Percentiles rank a stretch among this genome's conserved stretches.
Evolutionary conservation across 2,797 vertebrate genomes (phyloP).

Genomic region (Cetoscarus ocellatus): DNA sequence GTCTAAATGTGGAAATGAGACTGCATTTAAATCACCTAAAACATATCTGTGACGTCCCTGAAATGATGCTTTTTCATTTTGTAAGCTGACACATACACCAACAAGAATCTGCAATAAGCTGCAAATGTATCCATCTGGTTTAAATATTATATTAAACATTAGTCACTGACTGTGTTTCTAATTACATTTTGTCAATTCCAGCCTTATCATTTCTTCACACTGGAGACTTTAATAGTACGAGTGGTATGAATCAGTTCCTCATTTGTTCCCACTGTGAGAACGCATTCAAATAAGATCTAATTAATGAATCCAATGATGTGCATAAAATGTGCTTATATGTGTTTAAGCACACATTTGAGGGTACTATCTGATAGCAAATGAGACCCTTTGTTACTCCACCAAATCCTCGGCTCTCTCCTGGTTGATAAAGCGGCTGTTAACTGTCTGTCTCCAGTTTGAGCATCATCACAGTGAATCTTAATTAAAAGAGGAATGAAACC

Average conservation of each 20-base stretch:
- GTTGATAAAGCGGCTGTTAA: conserved; percentile 40
- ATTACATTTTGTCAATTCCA: conserved; percentile 18
- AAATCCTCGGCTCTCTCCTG: conserved; percentile 26
- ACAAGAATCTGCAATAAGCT: conserved; percentile 6
- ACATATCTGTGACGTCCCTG: neutral
- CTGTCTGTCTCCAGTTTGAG: conserved; percentile 39
- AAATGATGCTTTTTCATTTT: conserved; percentile 1
- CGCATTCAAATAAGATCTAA: conserved; percentile 14
- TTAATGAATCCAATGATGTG: conserved; percentile 22
- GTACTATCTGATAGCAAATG: conserved; percentile 10
- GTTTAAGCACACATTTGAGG: conserved; percentile 9
- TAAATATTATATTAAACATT: conserved; percentile 1
- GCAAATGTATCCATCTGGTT: conserved; percentile 1
- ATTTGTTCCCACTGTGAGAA: conserved; percentile 17
- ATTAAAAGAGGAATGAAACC: conserved; percentile 63
- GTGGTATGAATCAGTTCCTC: neutral
- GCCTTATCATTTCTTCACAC: neutral
- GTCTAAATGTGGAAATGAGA: too few species aligned
- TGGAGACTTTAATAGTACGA: neutral
- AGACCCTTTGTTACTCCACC: conserved; percentile 23
- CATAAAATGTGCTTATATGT: conserved; percentile 10
- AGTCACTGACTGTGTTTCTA: conserved; percentile 2
- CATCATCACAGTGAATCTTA: conserved; percentile 54
- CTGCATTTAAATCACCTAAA: neutral
- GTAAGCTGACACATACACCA: neutral